Evolutionary conservation across 1,140 invertebrate species (phyloP), one percentile per base, ranked within the genome.

Genomic region (Bombus terrestris): DNA sequence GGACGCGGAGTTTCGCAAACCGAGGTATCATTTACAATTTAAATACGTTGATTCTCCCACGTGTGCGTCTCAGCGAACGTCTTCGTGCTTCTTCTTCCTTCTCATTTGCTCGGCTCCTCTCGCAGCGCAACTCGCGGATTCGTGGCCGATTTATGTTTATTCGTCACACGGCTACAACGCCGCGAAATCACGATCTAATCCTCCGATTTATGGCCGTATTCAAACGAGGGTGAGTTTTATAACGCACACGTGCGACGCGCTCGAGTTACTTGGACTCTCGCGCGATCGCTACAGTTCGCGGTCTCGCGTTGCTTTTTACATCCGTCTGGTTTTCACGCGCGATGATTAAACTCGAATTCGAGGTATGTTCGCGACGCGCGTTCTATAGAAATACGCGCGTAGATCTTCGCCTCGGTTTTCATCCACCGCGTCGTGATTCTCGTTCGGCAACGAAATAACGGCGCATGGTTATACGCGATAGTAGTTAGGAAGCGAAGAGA

Each of bases 1-100:
- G 57, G 43, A 35, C 59, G 69, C 71, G 76, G 22, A 78, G 53
- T 87, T 86, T 89, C 41, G 81, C 77, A 53, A 35, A 41, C 15
- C 12, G 15, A 15, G 2, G 57, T 43, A 80, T 83, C 83, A 81
- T 90, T 86, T 88, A 80, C 86, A 90, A 86, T 90, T 90, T 90
- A 90, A 90, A 83, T 88, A 72, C 39, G 59, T 66, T 59, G 66
- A 87, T 79, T 84, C 75, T 25, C n/a, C 64, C 12, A 37, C 64
- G 69, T 32, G 32, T 43, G 57, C 66, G 77, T 69, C 69, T 73
- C 18, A 37, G 62, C 43, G 47, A 74, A 74, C 86, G 80, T 86
- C 64, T 68, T 76, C 66, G 59, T n/a, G 9, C 25, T 72, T 78
- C 57, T n/a, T 85, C 79, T 68, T 73, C 15, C 66, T 53, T 37